Conservation (phyloP, 1,140 invertebrate genomes). For the Diachasma alloeum region DNA sequence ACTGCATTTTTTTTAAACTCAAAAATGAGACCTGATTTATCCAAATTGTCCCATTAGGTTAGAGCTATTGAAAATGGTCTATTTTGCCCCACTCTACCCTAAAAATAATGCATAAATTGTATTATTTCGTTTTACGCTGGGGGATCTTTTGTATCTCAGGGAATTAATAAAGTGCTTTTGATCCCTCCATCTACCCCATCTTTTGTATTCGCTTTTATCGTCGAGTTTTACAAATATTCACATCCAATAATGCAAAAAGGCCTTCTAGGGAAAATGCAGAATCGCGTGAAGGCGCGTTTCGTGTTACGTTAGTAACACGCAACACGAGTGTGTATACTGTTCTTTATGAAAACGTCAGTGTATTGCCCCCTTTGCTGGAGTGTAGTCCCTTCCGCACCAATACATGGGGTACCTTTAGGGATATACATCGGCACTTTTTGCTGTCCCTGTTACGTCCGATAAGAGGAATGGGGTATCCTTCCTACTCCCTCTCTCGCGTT, state of each 20-base stretch:
- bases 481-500: not conserved
- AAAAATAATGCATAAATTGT: no score
- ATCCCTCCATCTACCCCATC: no score
- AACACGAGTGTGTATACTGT: conserved; percentile 20
- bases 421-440: not conserved
- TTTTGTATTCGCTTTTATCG: no score
- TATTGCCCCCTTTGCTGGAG: not conserved
- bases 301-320: conserved; percentile 3
- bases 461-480: not conserved
- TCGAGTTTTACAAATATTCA: not conserved
- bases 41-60: no score
- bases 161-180: no score
- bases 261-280: not conserved
- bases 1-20: no score
- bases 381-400: not conserved
- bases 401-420: not conserved
- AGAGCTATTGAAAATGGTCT: no score
- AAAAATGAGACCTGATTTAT: no score
- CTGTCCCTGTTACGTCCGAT: not conserved
- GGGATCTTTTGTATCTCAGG: no score
- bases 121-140: no score
- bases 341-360: conserved; percentile 35
- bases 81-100: no score
- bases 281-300: conserved; percentile 18
- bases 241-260: not conserved